Evolutionary conservation across 2,888 invertebrate species (phyloP).

Genomic region (Agrochola lota): DNA sequence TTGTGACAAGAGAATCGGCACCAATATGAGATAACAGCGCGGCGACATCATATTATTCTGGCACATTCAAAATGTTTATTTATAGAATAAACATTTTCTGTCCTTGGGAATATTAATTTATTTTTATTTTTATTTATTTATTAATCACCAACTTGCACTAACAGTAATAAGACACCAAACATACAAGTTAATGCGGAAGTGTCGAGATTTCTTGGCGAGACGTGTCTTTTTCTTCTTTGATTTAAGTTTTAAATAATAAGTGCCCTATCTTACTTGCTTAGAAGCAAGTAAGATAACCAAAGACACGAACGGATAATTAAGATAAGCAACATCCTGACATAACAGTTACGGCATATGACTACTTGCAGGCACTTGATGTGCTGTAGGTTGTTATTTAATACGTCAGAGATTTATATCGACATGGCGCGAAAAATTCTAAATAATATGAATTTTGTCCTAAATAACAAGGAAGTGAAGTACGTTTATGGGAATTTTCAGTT

Average conservation of each 20-base stretch:
- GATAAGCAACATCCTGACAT: conserved; percentile 40
- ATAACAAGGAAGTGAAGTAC: not conserved
- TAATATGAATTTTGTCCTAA: not conserved
- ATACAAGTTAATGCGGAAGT: not conserved
- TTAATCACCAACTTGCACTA: no score
- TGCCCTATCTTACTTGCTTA: conserved; percentile 1
- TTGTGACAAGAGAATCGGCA: no score
- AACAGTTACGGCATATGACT: conserved; percentile 23
- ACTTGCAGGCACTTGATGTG: not conserved
- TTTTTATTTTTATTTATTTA: no score
- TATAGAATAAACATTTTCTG: no score
- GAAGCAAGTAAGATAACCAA: conserved; percentile 19
- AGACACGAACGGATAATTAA: conserved; percentile 6
- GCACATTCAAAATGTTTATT: not conserved
- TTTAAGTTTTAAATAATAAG: conserved; percentile 17
- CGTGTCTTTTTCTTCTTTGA: conserved; percentile 4
- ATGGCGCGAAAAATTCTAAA: not conserved
- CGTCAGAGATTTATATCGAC: not conserved
- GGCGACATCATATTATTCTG: not conserved
- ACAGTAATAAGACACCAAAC: no score
- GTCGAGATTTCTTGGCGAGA: not conserved
- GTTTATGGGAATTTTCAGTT: not conserved
- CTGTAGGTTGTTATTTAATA: not conserved
- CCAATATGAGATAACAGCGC: not conserved
- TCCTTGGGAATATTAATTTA: conserved; percentile 2